Conservation (phyloP, 2,888 invertebrate genomes). For the Drosophila affinis region DNA sequence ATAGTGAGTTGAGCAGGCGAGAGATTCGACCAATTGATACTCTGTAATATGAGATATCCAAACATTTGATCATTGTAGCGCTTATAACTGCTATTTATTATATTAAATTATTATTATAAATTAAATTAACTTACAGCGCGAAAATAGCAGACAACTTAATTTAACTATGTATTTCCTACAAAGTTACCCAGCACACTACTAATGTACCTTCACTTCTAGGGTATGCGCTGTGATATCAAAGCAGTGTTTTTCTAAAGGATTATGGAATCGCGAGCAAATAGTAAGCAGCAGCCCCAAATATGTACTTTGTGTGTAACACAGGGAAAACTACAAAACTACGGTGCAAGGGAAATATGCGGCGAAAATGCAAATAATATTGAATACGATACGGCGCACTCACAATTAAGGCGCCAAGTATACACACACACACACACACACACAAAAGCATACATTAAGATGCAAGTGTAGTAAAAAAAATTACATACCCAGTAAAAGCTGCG, state of each 20-base stretch:
- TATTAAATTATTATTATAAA: neutral
- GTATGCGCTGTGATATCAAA: conserved; percentile 22
- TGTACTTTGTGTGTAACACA: neutral
- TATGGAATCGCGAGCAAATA: conserved; percentile 12
- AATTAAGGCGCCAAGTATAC: conserved; percentile 45
- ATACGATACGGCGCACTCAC: conserved; percentile 24
- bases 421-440: conserved; percentile 18
- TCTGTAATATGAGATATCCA: neutral
- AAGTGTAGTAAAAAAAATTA: conserved; percentile 27
- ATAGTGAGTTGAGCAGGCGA: neutral
- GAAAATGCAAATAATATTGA: conserved; percentile 51
- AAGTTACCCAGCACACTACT: neutral
- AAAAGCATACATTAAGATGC: conserved; percentile 12
- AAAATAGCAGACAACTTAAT: neutral
- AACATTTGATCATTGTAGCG: neutral
- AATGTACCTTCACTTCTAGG: conserved; percentile 1
- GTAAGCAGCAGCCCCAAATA: neutral
- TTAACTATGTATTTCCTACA: neutral
- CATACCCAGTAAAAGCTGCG: conserved; percentile 68
- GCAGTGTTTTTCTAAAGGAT: neutral
- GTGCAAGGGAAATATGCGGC: conserved; percentile 14
- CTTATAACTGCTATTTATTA: neutral
- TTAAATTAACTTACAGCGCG: neutral
- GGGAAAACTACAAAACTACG: conserved; percentile 18
- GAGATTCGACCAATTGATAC: conserved; percentile 19